Percentiles rank a stretch among this genome's conserved stretches.
phyloP scores from a whole-genome alignment of 2,888 invertebrate genomes.

The Ormyrus pomaceus region DNA sequence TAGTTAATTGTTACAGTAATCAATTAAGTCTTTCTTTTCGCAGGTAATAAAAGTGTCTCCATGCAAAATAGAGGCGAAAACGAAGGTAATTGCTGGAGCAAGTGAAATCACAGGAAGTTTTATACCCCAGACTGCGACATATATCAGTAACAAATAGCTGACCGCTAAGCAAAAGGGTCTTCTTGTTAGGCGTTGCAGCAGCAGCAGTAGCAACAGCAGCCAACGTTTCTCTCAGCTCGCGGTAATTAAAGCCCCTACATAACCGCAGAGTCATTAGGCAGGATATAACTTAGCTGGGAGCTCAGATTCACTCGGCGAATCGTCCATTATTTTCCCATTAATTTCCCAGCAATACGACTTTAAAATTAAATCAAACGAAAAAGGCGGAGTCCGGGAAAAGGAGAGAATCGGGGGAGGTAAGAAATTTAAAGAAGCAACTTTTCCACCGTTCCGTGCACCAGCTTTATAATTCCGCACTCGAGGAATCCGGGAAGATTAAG shows the following conservation, averaged over 20 bases:
- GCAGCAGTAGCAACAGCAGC: neutral
- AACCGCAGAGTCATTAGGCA: conserved; percentile 46
- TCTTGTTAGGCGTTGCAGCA: conserved; percentile 32
- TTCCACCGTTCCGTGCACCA: no score
- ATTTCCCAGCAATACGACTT: conserved; percentile 23
- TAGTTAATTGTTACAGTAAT: neutral
- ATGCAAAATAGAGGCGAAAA: neutral
- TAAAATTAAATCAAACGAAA: conserved; percentile 20
- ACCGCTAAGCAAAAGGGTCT: conserved; percentile 35
- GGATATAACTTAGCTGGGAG: conserved; percentile 32
- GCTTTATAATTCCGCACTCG: no score
- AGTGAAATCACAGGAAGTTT: conserved; percentile 42
- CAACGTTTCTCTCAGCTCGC: conserved; percentile 26
- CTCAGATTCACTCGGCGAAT: conserved; percentile 45
- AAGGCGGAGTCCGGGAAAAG: no score
- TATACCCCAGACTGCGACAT: neutral
- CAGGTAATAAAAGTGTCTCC: no score
- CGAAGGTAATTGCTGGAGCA: conserved; percentile 16
- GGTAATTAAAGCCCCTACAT: conserved; percentile 48
- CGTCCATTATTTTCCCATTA: conserved; percentile 47
- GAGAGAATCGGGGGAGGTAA: no score
- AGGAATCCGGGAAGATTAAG: no score
- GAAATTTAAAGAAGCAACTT: no score
- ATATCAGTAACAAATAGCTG: conserved; percentile 45
- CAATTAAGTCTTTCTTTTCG: neutral